Percentiles rank a stretch among this genome's conserved stretches.
Conservation (phyloP, 92 coral and sea anemone genomes). For the Siderastrea radians region DNA sequence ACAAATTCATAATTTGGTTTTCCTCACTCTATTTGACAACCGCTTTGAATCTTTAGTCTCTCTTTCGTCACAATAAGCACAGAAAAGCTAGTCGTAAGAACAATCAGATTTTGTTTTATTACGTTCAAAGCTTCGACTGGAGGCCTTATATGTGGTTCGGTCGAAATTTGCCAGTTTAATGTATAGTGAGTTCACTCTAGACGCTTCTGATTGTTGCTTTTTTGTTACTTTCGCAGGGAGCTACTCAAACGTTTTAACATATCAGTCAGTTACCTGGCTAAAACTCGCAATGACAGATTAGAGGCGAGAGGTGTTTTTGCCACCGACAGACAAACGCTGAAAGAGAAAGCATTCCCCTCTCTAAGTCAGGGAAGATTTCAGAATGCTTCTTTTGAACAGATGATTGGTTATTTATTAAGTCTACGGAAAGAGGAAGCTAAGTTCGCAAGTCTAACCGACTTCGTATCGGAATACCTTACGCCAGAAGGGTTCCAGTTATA, state of each 20-base stretch:
- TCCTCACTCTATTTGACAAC: too few relatives aligned
- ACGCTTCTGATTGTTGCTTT: neutral
- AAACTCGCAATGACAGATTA: constrained; percentile 10
- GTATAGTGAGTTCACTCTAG: too few relatives aligned
- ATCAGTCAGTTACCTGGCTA: constrained; percentile 9
- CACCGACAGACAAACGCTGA: neutral
- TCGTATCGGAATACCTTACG: neutral
- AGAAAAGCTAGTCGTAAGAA: too few relatives aligned
- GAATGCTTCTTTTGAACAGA: constrained; percentile 1
- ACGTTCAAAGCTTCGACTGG: too few relatives aligned
- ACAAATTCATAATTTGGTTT: too few relatives aligned
- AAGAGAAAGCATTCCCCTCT: constrained; percentile 5
- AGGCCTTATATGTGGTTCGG: too few relatives aligned
- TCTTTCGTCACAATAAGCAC: too few relatives aligned
- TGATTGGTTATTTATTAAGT: neutral
- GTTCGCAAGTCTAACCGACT: constrained; percentile 10
- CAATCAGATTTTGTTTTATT: too few relatives aligned
- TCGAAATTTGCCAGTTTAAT: too few relatives aligned
- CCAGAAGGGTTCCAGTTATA: constrained; percentile 27
- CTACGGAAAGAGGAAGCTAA: neutral
- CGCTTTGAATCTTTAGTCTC: too few relatives aligned
- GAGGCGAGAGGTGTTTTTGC: constrained; percentile 35
- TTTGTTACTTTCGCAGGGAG: neutral
- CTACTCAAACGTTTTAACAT: constrained; percentile 24
- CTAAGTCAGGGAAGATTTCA: constrained; percentile 3